Evolutionary conservation across 2,113 vertebrate species (phyloP), one percentile per base, ranked within the genome.

Genomic region (Fregetta grallaria): DNA sequence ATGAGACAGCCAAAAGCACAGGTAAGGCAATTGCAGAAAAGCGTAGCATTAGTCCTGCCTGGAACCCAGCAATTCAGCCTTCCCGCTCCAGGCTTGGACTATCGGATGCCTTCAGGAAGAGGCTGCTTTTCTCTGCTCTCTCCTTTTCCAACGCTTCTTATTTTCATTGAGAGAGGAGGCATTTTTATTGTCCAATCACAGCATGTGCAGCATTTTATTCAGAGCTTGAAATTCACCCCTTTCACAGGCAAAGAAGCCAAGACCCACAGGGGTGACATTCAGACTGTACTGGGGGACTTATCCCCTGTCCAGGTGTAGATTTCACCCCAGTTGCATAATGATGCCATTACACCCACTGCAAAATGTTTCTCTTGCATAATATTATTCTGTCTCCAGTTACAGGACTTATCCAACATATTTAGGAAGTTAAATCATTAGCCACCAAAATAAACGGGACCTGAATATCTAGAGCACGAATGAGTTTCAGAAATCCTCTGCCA

Each of bases 191-290:
- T 11, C 45, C 18, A 1, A n/a, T 15, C 10, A 1, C 38, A 32
- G n/a, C 44, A 22, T 1, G 3, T 15, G 20, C 19, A 29, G 63
- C 9, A 14, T 55, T 89, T 79, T 63, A n/a, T 50, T 62, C 5
- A 1, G 36, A 75, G 18, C 23, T 62, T 32, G 72, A 34, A 68
- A 29, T 5, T 63, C 55, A 10, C 22, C 10, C 44, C 21, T 40
- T 10, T 18, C 0, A 0, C 15, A n/a, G 26, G 73, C 29, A 18
- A 36, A 34, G 68, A 14, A 34, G 36, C 44, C 29, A 1, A 30
- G 8, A 9, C 1, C 3, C 50, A 4, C 23, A 2, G n/a, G 8
- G 61, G 20, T 3, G 29, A 23, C 0, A 0, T 16, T 25, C 71
- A 30, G 49, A 1, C 44, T 11, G 7, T 30, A 6, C 56, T 7